Conservation (phyloP, 2,797 vertebrate genomes). For the Poeciliopsis gracilis region DNA sequence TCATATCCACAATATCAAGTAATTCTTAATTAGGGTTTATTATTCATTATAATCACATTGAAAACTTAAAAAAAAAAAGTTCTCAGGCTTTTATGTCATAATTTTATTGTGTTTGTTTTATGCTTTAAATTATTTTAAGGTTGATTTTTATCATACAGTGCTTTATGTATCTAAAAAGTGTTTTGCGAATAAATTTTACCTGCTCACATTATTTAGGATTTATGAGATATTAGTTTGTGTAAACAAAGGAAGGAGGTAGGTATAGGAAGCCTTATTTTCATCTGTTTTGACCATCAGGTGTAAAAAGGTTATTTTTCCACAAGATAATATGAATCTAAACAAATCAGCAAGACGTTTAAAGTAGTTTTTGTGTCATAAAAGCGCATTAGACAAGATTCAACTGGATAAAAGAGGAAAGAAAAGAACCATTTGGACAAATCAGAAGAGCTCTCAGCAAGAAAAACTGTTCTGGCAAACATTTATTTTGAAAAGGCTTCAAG, state of each 20-base stretch:
- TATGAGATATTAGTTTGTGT: background rate
- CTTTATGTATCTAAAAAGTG: no score
- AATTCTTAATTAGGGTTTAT: no score
- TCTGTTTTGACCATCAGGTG: background rate
- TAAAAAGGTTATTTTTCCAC: background rate
- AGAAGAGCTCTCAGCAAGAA: background rate
- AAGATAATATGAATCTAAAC: background rate
- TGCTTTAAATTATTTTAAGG: no score
- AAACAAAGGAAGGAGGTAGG: background rate
- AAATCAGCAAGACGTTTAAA: background rate
- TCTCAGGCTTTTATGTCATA: no score
- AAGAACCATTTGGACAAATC: background rate
- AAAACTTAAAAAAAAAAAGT: no score
- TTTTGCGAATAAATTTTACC: no score
- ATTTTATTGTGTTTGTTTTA: no score
- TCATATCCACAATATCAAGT: background rate
- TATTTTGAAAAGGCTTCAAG: background rate
- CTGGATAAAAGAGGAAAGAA: fast-evolving
- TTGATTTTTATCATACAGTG: no score
- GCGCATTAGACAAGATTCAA: background rate
- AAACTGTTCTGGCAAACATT: background rate
- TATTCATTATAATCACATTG: no score
- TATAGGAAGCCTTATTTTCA: background rate
- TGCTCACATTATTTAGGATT: background rate
- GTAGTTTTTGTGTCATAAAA: background rate